Evolutionary conservation across 2,113 vertebrate genomes (phyloP).

Genomic region (Eretmochelys imbricata): DNA sequence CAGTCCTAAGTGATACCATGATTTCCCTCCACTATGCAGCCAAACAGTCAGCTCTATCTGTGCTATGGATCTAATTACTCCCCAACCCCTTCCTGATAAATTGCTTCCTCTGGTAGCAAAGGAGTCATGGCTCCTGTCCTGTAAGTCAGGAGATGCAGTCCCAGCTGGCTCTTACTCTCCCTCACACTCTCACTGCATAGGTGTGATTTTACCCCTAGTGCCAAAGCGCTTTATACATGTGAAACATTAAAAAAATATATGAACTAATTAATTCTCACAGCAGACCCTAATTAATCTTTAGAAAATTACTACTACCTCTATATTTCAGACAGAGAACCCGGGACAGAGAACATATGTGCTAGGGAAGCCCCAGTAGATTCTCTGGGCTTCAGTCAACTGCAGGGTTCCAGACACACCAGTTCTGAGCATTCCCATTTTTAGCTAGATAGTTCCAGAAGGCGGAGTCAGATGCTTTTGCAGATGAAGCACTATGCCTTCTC

Average conservation of each 20-base stretch:
- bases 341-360: background rate
- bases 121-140: background rate
- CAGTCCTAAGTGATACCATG: background rate
- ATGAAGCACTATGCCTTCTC: background rate
- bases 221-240: background rate
- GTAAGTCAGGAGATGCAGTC: background rate
- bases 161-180: background rate
- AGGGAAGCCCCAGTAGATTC: background rate
- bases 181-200: background rate
- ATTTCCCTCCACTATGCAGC: background rate
- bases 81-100: background rate
- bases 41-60: background rate
- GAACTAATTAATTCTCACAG: background rate
- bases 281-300: background rate
- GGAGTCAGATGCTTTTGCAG: accelerated
- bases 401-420: background rate
- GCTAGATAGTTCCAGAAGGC: background rate
- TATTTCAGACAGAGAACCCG: background rate
- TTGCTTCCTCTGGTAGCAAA: background rate
- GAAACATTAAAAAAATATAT: background rate
- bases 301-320: background rate
- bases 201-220: background rate
- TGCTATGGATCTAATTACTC: background rate
- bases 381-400: background rate
- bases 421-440: background rate